Evolutionary conservation across 2,888 invertebrate species (phyloP).

Genomic region (Drosophila mettleri): DNA sequence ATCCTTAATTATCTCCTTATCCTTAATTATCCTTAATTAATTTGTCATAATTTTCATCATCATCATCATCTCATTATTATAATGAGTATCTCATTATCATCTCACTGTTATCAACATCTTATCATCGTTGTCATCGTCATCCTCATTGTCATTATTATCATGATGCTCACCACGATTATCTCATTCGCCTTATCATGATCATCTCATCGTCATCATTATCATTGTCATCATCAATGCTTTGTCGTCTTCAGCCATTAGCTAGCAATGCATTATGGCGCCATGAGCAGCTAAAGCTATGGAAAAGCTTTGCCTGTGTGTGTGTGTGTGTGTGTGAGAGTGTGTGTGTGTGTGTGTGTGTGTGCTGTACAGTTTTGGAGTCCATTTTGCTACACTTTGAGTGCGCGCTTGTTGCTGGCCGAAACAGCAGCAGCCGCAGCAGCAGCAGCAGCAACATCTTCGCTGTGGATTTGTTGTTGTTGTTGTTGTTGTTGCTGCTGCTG

Average conservation of each 20-base stretch:
- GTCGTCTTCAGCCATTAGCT: background rate
- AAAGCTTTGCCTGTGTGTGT: slow-evolving; percentile 9
- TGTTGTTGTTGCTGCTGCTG: slow-evolving; percentile 11
- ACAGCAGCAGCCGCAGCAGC: slow-evolving; percentile 18
- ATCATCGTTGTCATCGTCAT: too few species aligned
- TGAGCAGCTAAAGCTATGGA: background rate
- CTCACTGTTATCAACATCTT: too few species aligned
- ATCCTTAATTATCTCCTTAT: too few species aligned
- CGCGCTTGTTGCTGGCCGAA: slow-evolving; percentile 57
- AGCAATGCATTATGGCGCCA: background rate
- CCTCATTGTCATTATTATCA: too few species aligned
- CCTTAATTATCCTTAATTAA: too few species aligned
- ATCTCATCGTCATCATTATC: too few species aligned
- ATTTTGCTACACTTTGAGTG: slow-evolving; percentile 75
- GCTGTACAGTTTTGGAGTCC: slow-evolving; percentile 73
- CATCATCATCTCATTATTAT: too few species aligned
- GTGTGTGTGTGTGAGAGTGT: slow-evolving; percentile 21
- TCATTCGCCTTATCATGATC: too few species aligned
- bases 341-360: slow-evolving; percentile 33
- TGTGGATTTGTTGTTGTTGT: slow-evolving; percentile 21
- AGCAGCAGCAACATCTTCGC: slow-evolving; percentile 17
- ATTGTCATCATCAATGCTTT: background rate
- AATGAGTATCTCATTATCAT: too few species aligned
- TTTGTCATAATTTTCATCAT: too few species aligned
- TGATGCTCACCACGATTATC: too few species aligned